Evolutionary conservation across 2,113 vertebrate genomes (phyloP), one percentile per base, ranked within the genome.

Genomic region (Orthochromis malagaraziensis): DNA sequence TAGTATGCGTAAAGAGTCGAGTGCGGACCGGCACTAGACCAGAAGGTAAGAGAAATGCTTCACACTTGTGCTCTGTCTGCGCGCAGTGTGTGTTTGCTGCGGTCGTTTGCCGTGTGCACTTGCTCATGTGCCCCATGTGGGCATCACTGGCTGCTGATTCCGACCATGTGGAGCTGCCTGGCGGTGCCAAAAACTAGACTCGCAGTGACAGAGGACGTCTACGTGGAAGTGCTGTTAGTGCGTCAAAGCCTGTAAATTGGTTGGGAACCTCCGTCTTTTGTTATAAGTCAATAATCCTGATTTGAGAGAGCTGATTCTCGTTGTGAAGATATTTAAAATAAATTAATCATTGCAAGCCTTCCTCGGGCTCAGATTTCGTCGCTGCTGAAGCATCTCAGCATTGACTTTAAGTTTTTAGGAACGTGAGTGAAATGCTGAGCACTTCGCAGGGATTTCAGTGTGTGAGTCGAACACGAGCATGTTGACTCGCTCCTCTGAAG

Each of bases 371-470:
- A 0, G 16, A 24, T 17, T 29, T 55, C 21, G 0, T 42, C 1
- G 9, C 24, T 12, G 9, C 70, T 31, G 42, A 29, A 57, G 21
- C 55, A 7, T 33, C 17, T 45, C 12, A 21, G 68, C 17, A 53
- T 17, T 47, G 70, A 13, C 24, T 11, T 75, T 26, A 94, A 91
- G 85, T 93, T 94, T 79, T 47, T 58, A 2, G 38, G 55, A 12
- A 86, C 92, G 87, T 90, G 92, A 86, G 90, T 90, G 86, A 92
- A 93, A 94, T 93, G 11, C 70, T 86, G 68, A 93, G 33, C n/a
- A 73, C 19, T 81, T 65, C 90, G 86, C 87, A 29, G 87, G 49
- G 58, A 4, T 84, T 86, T 38, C 7, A 6, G n/a, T 17, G 26
- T 3, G 68, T 19, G 21, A 14, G 73, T 3, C 24, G 84, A 82